Conservation (phyloP, 2,113 vertebrate genomes). For the Proterorhinus semilunaris region DNA sequence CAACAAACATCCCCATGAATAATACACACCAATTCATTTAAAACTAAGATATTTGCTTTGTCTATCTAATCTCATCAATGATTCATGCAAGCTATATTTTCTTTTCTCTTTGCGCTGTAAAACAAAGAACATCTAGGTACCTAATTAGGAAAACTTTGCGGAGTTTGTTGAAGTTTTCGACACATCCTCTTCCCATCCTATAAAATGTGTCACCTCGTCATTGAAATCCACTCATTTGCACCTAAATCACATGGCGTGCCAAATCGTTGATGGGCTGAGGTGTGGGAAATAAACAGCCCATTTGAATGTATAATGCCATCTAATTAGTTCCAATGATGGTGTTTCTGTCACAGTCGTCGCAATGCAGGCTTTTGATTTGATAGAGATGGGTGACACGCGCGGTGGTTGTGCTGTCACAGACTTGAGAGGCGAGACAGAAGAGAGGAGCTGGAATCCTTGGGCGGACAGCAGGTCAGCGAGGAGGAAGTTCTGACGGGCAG, state of each 20-base stretch:
- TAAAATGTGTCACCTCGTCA: slow-evolving; percentile 5
- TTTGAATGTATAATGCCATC: slow-evolving; percentile 40
- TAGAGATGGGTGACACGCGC: not conserved
- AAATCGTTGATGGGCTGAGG: slow-evolving; percentile 46
- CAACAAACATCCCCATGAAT: not conserved
- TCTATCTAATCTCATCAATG: slow-evolving; percentile 66
- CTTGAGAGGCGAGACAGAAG: slow-evolving; percentile 13
- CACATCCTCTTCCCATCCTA: not conserved
- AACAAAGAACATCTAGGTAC: slow-evolving; percentile 52
- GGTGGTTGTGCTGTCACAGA: slow-evolving; percentile 6
- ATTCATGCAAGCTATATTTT: slow-evolving; percentile 49
- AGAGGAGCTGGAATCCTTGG: slow-evolving; percentile 27
- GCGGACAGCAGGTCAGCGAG: slow-evolving; percentile 34
- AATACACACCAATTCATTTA: slow-evolving; percentile 11
- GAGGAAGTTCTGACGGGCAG: slow-evolving; percentile 31
- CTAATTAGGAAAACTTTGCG: slow-evolving; percentile 64
- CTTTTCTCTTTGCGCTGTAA: slow-evolving; percentile 53
- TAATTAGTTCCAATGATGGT: slow-evolving; percentile 66
- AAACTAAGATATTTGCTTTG: slow-evolving; percentile 63
- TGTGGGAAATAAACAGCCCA: slow-evolving; percentile 36
- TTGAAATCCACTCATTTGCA: slow-evolving; percentile 49
- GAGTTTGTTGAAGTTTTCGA: slow-evolving; percentile 17
- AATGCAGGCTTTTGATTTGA: slow-evolving; percentile 30
- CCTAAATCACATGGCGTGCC: slow-evolving; percentile 32
- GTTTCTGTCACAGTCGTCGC: slow-evolving; percentile 45